phyloP scores from a whole-genome alignment of 2,113 vertebrate species.

The Phodopus roborovskii region DNA sequence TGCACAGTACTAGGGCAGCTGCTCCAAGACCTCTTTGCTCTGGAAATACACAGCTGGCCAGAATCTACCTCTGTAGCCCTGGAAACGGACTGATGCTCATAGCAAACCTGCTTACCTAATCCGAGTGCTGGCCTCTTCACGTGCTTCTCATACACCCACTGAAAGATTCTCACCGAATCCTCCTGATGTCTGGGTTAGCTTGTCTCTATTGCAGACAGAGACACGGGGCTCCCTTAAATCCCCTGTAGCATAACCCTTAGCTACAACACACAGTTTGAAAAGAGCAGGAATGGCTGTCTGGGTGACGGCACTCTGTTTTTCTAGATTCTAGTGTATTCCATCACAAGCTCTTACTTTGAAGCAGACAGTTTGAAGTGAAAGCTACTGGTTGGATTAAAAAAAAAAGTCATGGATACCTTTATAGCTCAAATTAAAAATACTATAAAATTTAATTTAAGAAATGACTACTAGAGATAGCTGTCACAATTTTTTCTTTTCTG shows the following conservation, averaged over 20 bases:
- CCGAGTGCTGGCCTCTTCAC: neutral
- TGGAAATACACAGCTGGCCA: neutral
- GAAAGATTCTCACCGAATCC: neutral
- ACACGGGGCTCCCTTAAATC: neutral
- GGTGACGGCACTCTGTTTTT: neutral
- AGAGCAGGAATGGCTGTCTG: neutral
- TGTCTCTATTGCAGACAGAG: neutral
- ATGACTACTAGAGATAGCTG: neutral
- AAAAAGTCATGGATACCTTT: neutral
- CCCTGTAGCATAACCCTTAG: neutral
- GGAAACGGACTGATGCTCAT: neutral
- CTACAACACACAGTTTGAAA: neutral
- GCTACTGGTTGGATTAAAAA: neutral
- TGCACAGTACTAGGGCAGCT: neutral
- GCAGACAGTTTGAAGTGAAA: neutral
- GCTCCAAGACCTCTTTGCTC: neutral
- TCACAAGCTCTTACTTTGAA: neutral
- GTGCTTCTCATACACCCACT: neutral
- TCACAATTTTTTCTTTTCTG: neutral
- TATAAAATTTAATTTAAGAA: neutral
- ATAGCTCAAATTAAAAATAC: conserved; percentile 10
- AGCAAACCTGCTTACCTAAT: neutral
- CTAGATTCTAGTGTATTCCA: neutral
- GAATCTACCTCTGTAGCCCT: neutral
- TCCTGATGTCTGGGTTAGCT: neutral